A percentile compares a stretch with the other conserved stretches of the same genome.
These are phyloP conservation scores for Eristalis pertinax DNA, from an alignment of 2,888 invertebrate species.

Conservation along the genomic window DNA sequence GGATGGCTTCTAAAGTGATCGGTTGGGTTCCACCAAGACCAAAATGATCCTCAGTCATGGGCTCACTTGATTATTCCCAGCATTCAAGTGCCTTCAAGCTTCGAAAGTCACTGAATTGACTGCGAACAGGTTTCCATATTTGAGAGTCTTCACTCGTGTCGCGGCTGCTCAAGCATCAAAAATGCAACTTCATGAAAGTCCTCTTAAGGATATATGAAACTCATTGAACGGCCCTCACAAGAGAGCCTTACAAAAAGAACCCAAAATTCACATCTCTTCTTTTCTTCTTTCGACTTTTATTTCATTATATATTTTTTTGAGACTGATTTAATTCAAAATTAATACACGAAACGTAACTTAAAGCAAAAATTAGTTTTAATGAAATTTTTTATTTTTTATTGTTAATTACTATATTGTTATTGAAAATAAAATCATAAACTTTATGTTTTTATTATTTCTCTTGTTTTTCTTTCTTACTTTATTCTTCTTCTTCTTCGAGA, in stretches of 20 bases:
- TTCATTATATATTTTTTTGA: conserved; percentile 72
- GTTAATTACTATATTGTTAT: conserved; percentile 62
- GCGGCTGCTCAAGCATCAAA: no score
- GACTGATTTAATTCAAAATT: conserved; percentile 73
- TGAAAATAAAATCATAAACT: conserved; percentile 53
- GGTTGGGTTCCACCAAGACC: no score
- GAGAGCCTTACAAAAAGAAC: not conserved
- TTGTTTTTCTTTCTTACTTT: no score
- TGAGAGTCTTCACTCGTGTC: no score
- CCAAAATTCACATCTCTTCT: conserved; percentile 9
- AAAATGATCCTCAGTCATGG: no score
- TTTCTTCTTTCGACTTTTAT: conserved; percentile 29
- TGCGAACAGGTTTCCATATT: no score
- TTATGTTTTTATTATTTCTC: conserved; percentile 60
- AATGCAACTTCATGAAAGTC: no score
- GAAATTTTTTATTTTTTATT: conserved; percentile 50
- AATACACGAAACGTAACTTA: conserved; percentile 38
- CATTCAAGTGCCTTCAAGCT: no score
- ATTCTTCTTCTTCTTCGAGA: not conserved
- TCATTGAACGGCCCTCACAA: not conserved
- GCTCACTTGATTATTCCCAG: no score
- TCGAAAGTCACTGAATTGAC: no score
- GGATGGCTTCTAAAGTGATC: no score
- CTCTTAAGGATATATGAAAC: no score
- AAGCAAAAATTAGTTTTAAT: conserved; percentile 37